Conservation (phyloP, 2,888 invertebrate species). For the Actias luna region DNA sequence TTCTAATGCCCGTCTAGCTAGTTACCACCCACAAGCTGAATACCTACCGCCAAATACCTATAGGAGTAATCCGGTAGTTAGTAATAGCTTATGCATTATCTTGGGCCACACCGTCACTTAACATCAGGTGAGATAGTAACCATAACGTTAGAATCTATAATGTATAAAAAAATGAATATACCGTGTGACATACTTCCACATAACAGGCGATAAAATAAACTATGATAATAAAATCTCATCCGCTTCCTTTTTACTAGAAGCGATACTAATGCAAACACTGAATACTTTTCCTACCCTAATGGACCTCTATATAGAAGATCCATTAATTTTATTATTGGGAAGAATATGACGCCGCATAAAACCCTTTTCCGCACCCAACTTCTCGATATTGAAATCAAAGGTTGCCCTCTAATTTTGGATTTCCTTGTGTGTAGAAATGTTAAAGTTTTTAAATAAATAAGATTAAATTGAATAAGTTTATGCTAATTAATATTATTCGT, state of each 20-base stretch:
- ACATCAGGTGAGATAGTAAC: too few relatives aligned
- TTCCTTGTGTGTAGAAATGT: conserved; percentile 22
- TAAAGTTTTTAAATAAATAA: neutral
- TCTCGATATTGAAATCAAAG: conserved; percentile 58
- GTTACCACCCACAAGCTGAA: too few relatives aligned
- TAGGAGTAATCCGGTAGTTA: too few relatives aligned
- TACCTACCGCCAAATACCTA: too few relatives aligned
- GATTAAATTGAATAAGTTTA: too few relatives aligned
- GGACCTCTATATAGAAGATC: conserved; percentile 53
- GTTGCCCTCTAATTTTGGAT: conserved; percentile 47
- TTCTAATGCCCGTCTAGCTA: too few relatives aligned
- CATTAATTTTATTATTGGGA: conserved; percentile 67
- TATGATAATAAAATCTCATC: conserved; percentile 24
- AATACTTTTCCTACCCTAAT: conserved; percentile 48
- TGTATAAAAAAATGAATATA: too few relatives aligned
- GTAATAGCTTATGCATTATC: too few relatives aligned
- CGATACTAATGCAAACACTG: conserved; percentile 37
- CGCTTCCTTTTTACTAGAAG: conserved; percentile 28
- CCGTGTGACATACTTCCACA: neutral
- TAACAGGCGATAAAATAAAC: neutral
- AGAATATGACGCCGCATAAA: conserved; percentile 57
- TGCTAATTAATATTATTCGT: too few relatives aligned
- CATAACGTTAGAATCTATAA: too few relatives aligned
- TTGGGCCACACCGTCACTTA: too few relatives aligned
- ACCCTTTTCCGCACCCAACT: conserved; percentile 46